These are phyloP conservation scores for Isurus oxyrinchus DNA, from an alignment of 2,113 vertebrate species.

Conservation along the genomic window DNA sequence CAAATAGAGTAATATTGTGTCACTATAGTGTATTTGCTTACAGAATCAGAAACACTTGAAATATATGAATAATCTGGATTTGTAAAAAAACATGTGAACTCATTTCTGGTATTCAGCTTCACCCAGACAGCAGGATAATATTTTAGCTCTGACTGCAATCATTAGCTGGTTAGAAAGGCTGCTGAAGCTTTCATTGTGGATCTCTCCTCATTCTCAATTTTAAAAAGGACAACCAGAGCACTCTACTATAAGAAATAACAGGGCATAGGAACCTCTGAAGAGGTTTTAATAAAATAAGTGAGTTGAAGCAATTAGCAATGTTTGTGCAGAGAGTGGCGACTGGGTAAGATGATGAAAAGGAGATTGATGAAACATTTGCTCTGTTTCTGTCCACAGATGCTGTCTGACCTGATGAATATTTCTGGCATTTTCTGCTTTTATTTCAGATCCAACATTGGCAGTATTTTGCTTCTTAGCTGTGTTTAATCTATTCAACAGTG, in stretches of 20 bases:
- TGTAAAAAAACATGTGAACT: not conserved
- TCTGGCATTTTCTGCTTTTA: no score
- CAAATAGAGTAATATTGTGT: not conserved
- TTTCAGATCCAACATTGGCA: no score
- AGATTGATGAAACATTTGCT: not conserved
- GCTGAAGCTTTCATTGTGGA: not conserved
- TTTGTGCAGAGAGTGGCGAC: not conserved
- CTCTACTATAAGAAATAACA: not conserved
- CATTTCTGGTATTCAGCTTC: not conserved
- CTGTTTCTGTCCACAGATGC: no score
- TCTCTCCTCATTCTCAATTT: not conserved
- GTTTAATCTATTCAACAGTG: not conserved
- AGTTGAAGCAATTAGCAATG: not conserved
- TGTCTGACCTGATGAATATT: no score
- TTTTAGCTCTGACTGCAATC: not conserved
- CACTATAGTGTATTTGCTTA: not conserved
- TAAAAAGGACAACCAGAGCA: not conserved
- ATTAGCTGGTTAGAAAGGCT: not conserved
- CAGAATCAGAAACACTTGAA: not conserved
- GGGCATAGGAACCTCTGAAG: not conserved
- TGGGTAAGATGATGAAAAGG: not conserved
- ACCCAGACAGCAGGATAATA: not conserved
- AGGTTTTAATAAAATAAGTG: not conserved
- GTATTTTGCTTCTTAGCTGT: no score
- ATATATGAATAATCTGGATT: not conserved